These are phyloP conservation scores for Chymomyza amoena DNA, from an alignment of 2,888 invertebrate species.

Conservation along the genomic window DNA sequence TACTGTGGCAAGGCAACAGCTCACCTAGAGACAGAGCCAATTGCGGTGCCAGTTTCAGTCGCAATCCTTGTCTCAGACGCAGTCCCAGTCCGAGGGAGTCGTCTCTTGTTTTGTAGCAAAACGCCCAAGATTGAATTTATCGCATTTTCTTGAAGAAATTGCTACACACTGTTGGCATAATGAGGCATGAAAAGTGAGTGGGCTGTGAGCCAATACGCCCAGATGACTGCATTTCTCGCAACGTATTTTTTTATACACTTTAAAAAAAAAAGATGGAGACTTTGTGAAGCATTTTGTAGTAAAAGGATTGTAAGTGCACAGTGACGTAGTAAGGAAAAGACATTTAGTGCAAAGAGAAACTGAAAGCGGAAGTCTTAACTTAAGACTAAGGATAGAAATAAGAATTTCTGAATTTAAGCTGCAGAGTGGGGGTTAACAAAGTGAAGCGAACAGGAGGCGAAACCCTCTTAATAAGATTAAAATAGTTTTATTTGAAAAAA, in stretches of 20 bases:
- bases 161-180: constrained; percentile 59
- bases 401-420: too few relatives aligned
- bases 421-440: too few relatives aligned
- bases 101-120: neutral
- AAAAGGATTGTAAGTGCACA: too few relatives aligned
- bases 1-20: neutral
- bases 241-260: neutral
- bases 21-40: constrained; percentile 2
- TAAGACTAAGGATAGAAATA: too few relatives aligned
- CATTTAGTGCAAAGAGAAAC: too few relatives aligned
- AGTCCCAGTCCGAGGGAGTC: neutral
- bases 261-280: too few relatives aligned
- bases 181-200: constrained; percentile 53
- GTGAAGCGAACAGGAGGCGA: too few relatives aligned
- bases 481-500: too few relatives aligned
- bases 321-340: too few relatives aligned
- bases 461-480: too few relatives aligned
- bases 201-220: neutral
- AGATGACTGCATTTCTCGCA: neutral
- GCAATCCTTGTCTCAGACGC: neutral
- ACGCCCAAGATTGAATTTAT: constrained; percentile 29
- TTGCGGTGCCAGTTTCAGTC: neutral
- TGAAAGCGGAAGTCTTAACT: too few relatives aligned
- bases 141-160: constrained; percentile 34
- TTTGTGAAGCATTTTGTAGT: too few relatives aligned